Percentiles rank a stretch among this genome's conserved stretches.
phyloP scores from a whole-genome alignment of 2,888 invertebrate species.

The Coelopa pilipes region DNA sequence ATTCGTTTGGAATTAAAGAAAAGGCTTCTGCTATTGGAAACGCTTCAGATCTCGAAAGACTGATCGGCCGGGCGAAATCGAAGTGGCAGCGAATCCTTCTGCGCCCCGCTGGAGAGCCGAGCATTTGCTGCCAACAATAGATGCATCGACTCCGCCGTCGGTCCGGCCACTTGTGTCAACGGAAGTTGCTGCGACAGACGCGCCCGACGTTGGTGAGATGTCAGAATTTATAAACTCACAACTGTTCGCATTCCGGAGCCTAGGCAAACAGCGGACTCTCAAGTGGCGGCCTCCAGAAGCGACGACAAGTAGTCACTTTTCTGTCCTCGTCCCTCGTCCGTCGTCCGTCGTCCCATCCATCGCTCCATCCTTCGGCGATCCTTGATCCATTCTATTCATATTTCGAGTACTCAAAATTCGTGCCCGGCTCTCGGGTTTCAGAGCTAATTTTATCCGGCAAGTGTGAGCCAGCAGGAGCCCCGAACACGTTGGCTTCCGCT shows the following conservation, averaged over 20 bases:
- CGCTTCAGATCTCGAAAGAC: neutral
- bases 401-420: neutral
- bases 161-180: constrained; percentile 36
- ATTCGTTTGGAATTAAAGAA: neutral
- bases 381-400: constrained; percentile 27
- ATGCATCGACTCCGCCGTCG: constrained; percentile 25
- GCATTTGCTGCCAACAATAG: too few species aligned
- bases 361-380: constrained; percentile 41
- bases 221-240: constrained; percentile 39
- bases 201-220: constrained; percentile 8
- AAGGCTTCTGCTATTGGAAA: neutral
- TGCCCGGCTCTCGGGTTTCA: constrained; percentile 47
- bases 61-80: constrained; percentile 26
- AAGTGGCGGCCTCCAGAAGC: constrained; percentile 52
- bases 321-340: neutral
- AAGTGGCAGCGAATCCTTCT: constrained; percentile 25
- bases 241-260: constrained; percentile 31
- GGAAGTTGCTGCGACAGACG: constrained; percentile 37
- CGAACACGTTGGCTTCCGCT: constrained; percentile 45
- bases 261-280: constrained; percentile 29
- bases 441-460: constrained; percentile 40
- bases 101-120: constrained; percentile 12
- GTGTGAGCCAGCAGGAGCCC: constrained; percentile 43
- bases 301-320: constrained; percentile 53
- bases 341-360: neutral